Evolutionary conservation across 2,797 vertebrate species (phyloP).

Genomic region (Chiloscyllium punctatum): DNA sequence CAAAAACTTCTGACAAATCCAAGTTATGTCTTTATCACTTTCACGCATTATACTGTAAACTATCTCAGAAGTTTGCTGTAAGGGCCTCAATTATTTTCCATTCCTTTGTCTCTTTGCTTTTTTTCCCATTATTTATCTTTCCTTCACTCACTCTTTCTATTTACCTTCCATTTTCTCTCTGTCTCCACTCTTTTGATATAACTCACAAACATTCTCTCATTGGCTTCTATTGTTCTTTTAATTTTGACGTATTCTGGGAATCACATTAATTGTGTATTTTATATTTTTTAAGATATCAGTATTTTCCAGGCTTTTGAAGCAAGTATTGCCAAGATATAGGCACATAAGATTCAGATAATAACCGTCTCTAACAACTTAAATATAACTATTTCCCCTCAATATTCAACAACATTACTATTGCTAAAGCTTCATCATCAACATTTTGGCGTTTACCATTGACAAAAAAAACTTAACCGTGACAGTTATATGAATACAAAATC

Average conservation of each 20-base stretch:
- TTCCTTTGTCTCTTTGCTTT: conserved; percentile 17
- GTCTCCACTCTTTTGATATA: background rate
- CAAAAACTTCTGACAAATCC: background rate
- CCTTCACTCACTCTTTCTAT: conserved; percentile 27
- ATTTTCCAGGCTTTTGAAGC: background rate
- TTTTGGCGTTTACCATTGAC: no score
- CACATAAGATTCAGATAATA: no score
- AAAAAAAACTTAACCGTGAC: no score
- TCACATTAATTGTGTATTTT: background rate
- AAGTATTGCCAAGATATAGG: background rate
- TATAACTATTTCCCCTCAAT: no score
- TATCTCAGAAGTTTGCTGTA: background rate
- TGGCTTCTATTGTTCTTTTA: background rate
- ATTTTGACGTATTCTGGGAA: background rate
- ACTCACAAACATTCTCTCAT: background rate
- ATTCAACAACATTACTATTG: no score
- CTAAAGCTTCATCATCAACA: no score
- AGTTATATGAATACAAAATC: no score
- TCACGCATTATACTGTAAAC: background rate
- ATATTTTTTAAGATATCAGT: background rate
- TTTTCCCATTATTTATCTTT: conserved; percentile 21
- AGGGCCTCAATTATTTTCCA: background rate
- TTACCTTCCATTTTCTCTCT: background rate
- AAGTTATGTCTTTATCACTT: background rate
- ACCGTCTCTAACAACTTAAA: no score